These are phyloP conservation scores for Berghia stephanieae DNA, from an alignment of 1,140 invertebrate genomes.

Conservation along the genomic window DNA sequence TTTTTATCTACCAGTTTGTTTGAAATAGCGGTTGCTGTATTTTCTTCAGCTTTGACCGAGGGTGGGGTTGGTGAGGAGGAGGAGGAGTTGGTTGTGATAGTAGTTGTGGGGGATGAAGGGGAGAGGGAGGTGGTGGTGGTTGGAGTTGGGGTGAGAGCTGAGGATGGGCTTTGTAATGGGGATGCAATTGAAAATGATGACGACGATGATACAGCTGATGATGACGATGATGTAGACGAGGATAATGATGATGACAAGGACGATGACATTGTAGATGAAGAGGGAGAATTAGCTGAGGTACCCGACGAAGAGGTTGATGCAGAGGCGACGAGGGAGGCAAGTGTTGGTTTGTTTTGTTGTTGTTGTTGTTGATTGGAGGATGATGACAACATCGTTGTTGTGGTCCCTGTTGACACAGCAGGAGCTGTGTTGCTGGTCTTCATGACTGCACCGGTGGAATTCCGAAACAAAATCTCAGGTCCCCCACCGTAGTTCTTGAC, in stretches of 20 bases:
- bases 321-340: constrained; percentile 15
- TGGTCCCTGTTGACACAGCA: not conserved
- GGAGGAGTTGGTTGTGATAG: not conserved
- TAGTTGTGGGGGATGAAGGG: not conserved
- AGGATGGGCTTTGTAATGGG: not conserved
- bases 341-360: constrained; percentile 16
- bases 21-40: too few relatives aligned
- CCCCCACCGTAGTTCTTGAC: constrained; percentile 86
- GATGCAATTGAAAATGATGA: not conserved
- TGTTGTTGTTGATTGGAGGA: constrained; percentile 22
- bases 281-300: not conserved
- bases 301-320: not conserved
- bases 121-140: not conserved
- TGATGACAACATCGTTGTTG: not conserved
- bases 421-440: not conserved
- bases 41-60: not conserved
- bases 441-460: constrained; percentile 42
- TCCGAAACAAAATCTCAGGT: constrained; percentile 76
- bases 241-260: constrained; percentile 2
- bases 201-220: not conserved
- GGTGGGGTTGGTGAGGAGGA: not conserved
- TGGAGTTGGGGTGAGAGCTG: not conserved
- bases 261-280: not conserved
- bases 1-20: too few relatives aligned
- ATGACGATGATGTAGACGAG: not conserved